Evolutionary conservation across 1,140 invertebrate species (phyloP), one percentile per base, ranked within the genome.

Genomic region (Drosophila willistoni): DNA sequence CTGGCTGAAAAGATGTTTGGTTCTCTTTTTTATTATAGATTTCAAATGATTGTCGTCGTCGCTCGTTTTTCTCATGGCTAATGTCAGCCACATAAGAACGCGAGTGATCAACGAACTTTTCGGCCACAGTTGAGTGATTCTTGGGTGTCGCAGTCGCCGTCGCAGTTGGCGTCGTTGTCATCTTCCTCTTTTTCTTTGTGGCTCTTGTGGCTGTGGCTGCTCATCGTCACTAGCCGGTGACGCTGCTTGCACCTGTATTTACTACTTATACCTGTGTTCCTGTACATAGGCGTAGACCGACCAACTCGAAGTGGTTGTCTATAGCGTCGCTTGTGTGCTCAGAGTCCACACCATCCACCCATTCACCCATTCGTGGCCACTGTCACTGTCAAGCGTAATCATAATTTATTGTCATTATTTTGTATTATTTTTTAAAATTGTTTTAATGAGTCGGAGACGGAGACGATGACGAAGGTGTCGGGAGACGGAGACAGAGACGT

Each of bases 371-470:
- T 80, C 77, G 77, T 77, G 78, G 81, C 79, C 84, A 83, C 84
- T 89, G 84, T 89, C 84, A 89, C 84, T 89, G 84, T 84, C 84
- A 89, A 76, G 80, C 84, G 84, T 89, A 89, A 89, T 89, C 84
- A 89, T 89, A 89, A 89, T 89, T 89, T 89, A 89, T 89, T 89
- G 84, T 89, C 89, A 89, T 89, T 89, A 89, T 89, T 89, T 89
- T 89, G 83, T 89, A 89, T 89, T 89, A 89, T 89, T 89, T 89
- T 89, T 84, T 73, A 89, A 89, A 89, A 89, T 89, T 89, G 84
- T 89, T 89, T 89, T 89, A 89, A 89, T 89, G 84, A 89, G 84
- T 89, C 83, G 72, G 47, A 61, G 70, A 56, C 65, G 61, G 61
- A 60, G 77, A 68, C 63, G 75, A 60, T 55, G 67, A 36, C 34